Evolutionary conservation across 2,888 invertebrate species (phyloP).

Genomic region (Myathropa florea): DNA sequence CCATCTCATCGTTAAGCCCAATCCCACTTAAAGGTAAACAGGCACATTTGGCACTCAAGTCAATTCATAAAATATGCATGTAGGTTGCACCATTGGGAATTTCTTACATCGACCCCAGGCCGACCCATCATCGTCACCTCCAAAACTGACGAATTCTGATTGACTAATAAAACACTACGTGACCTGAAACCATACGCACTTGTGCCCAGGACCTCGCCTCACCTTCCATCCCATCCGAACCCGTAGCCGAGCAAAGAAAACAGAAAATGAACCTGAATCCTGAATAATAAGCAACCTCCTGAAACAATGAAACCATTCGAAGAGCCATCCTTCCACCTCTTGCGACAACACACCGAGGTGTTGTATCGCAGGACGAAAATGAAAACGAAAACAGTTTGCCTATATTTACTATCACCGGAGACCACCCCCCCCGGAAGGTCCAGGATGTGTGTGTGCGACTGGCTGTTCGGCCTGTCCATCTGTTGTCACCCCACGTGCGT

Average conservation of each 20-base stretch:
- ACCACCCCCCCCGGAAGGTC: background rate
- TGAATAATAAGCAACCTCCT: slow-evolving; percentile 58
- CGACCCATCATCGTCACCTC: slow-evolving; percentile 60
- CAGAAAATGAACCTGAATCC: slow-evolving; percentile 32
- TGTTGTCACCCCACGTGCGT: slow-evolving; percentile 59
- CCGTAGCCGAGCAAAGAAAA: background rate
- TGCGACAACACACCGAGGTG: slow-evolving; percentile 36
- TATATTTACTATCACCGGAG: slow-evolving; percentile 40
- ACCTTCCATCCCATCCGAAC: slow-evolving; percentile 19
- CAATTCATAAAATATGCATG: slow-evolving; percentile 60
- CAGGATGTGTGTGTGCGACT: background rate
- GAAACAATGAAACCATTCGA: slow-evolving; percentile 47
- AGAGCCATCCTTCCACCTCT: slow-evolving; percentile 10
- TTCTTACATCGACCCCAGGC: slow-evolving; percentile 56
- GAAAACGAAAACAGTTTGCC: slow-evolving; percentile 35
- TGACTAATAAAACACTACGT: slow-evolving; percentile 79
- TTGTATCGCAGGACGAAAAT: slow-evolving; percentile 19
- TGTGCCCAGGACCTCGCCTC: slow-evolving; percentile 20
- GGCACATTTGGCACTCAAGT: slow-evolving; percentile 36
- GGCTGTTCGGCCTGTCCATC: slow-evolving; percentile 41
- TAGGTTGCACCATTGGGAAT: slow-evolving; percentile 65
- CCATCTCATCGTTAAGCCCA: background rate
- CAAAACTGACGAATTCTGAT: slow-evolving; percentile 74
- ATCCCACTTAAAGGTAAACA: background rate
- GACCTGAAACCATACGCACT: slow-evolving; percentile 73